These are phyloP conservation scores for Tenebrosternarchus preto DNA, from an alignment of 2,113 vertebrate genomes.

Conservation along the genomic window DNA sequence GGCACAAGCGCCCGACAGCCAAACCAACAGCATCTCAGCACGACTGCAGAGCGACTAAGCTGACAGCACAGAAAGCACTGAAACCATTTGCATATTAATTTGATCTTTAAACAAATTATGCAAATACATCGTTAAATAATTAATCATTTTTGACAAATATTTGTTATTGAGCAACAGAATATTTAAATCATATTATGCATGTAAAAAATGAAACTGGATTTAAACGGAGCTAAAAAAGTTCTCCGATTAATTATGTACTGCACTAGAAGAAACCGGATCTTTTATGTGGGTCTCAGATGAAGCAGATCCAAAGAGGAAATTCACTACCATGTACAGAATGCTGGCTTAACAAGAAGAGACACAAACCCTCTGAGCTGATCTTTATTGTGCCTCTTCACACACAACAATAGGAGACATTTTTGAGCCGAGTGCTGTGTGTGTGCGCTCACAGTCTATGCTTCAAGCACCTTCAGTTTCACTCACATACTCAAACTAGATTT, in stretches of 20 bases:
- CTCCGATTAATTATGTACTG: neutral
- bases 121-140: neutral
- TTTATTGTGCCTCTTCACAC: neutral
- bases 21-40: neutral
- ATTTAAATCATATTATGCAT: neutral
- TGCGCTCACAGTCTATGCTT: neutral
- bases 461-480: neutral
- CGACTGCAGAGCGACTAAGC: neutral
- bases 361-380: neutral
- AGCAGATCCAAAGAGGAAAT: neutral
- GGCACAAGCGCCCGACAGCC: neutral
- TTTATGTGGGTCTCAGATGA: neutral
- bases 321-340: neutral
- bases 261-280: neutral
- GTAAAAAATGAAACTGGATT: neutral
- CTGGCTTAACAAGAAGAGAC: neutral
- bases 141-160: constrained; percentile 9
- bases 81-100: neutral
- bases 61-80: neutral
- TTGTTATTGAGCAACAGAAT: neutral
- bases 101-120: constrained; percentile 8
- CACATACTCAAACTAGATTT: neutral
- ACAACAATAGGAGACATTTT: neutral
- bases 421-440: constrained; percentile 1
- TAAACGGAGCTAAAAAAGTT: neutral